These are phyloP conservation scores for Glossophaga mutica DNA, from an alignment of 2,797 vertebrate genomes.

Conservation along the genomic window DNA sequence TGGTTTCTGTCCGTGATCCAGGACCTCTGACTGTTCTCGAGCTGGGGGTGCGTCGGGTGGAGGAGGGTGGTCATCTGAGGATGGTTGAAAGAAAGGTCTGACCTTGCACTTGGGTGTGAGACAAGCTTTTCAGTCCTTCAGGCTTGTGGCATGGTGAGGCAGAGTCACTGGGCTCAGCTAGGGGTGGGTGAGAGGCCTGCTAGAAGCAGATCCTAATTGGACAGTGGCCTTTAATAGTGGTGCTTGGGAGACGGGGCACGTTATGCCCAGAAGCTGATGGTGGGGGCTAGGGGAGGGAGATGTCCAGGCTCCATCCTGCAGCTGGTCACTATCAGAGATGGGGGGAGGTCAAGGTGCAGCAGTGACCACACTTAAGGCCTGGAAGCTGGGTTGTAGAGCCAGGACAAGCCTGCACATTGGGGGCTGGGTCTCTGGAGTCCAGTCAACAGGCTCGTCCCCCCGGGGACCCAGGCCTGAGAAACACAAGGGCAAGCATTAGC, in stretches of 20 bases:
- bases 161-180: background rate
- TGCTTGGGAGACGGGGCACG: background rate
- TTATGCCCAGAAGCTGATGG: background rate
- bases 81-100: background rate
- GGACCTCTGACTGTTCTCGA: background rate
- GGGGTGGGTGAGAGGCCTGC: background rate
- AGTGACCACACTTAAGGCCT: background rate
- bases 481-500: slow-evolving; percentile 38
- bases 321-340: background rate
- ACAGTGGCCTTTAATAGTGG: background rate
- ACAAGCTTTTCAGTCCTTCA: background rate
- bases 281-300: background rate
- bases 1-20: background rate
- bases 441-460: background rate
- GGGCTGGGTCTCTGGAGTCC: background rate
- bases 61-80: background rate
- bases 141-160: background rate
- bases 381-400: background rate
- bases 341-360: background rate
- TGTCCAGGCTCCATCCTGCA: background rate
- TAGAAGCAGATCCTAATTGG: background rate
- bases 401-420: background rate
- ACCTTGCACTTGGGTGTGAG: background rate
- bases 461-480: slow-evolving; percentile 4
- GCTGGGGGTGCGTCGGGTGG: background rate